A percentile compares a stretch with the other conserved stretches of the same genome.
These are phyloP conservation scores for Drosophila planitibia DNA, from an alignment of 2,888 invertebrate genomes.

Conservation along the genomic window DNA sequence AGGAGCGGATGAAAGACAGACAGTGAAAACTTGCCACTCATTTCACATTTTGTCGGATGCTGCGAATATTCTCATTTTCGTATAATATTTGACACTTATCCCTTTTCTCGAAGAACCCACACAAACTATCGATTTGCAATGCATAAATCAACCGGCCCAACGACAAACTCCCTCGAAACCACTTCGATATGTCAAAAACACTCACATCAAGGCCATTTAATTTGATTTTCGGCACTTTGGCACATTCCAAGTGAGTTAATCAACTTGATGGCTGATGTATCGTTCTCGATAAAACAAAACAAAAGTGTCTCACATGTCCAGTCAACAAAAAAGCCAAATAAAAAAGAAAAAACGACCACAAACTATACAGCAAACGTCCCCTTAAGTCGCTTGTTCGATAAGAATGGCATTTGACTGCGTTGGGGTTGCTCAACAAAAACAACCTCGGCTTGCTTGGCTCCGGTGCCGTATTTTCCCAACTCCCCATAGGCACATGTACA, in stretches of 20 bases:
- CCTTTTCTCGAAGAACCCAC: slow-evolving; percentile 72
- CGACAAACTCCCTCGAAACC: slow-evolving; percentile 42
- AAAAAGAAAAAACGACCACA: slow-evolving; percentile 18
- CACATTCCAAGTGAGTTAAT: slow-evolving; percentile 75
- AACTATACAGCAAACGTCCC: slow-evolving; percentile 18
- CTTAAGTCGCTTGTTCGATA: slow-evolving; percentile 31
- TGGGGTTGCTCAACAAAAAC: slow-evolving; percentile 40
- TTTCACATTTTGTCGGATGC: slow-evolving; percentile 23
- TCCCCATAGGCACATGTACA: slow-evolving; percentile 10
- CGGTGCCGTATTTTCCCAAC: slow-evolving; percentile 22
- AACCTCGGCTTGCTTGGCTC: neutral
- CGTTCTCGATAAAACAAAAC: slow-evolving; percentile 71
- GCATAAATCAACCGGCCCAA: slow-evolving; percentile 68
- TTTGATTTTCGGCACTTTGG: slow-evolving; percentile 82
- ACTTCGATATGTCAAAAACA: slow-evolving; percentile 83
- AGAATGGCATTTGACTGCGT: slow-evolving; percentile 29
- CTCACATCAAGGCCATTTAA: slow-evolving; percentile 84
- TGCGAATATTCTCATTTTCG: slow-evolving; percentile 17
- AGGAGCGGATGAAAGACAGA: slow-evolving; percentile 28
- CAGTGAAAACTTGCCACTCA: slow-evolving; percentile 19
- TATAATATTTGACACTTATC: slow-evolving; percentile 72
- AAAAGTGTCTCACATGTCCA: slow-evolving; percentile 53
- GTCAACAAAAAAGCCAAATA: slow-evolving; percentile 42
- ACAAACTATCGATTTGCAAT: slow-evolving; percentile 71
- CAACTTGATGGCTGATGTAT: slow-evolving; percentile 80